A percentile compares a stretch with the other conserved stretches of the same genome.
Conservation (phyloP, 2,797 vertebrate genomes). For the Tapera naevia region DNA sequence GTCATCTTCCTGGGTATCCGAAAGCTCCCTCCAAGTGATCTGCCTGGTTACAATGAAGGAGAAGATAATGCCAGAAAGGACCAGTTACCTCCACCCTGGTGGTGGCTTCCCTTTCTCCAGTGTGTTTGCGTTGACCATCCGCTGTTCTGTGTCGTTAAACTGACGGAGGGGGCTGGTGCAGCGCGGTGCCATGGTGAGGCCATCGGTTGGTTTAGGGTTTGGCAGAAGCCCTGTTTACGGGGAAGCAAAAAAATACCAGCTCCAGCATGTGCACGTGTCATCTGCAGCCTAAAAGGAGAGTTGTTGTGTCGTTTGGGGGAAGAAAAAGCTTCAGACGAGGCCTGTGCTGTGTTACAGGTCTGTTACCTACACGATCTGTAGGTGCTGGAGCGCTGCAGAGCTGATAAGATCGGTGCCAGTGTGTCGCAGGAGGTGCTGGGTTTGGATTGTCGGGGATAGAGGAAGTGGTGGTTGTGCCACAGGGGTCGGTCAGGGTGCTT, state of each 20-base stretch:
- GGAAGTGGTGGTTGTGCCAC: neutral
- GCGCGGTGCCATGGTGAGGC: slow-evolving; percentile 14
- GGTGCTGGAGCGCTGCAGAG: neutral
- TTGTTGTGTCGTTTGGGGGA: neutral
- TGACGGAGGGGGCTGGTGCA: slow-evolving; percentile 30
- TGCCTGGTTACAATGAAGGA: neutral
- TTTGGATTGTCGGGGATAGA: neutral
- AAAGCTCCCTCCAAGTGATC: neutral
- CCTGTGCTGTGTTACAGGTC: neutral
- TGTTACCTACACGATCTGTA: neutral
- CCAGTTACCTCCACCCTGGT: slow-evolving; percentile 5
- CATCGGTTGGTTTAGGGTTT: slow-evolving; percentile 20
- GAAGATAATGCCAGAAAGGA: slow-evolving; percentile 41
- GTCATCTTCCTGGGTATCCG: neutral
- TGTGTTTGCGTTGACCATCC: neutral
- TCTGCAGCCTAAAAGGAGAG: slow-evolving; percentile 10
- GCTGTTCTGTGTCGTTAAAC: slow-evolving; percentile 16
- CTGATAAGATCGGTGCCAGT: neutral
- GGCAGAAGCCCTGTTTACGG: slow-evolving; percentile 27
- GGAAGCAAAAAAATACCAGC: slow-evolving; percentile 39
- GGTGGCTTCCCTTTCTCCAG: neutral
- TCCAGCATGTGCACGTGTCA: neutral
- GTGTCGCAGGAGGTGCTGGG: neutral
- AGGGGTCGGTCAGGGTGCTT: neutral
- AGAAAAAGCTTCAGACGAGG: neutral